Conservation (phyloP, 2,797 vertebrate genomes). For the Chelonia mydas region DNA sequence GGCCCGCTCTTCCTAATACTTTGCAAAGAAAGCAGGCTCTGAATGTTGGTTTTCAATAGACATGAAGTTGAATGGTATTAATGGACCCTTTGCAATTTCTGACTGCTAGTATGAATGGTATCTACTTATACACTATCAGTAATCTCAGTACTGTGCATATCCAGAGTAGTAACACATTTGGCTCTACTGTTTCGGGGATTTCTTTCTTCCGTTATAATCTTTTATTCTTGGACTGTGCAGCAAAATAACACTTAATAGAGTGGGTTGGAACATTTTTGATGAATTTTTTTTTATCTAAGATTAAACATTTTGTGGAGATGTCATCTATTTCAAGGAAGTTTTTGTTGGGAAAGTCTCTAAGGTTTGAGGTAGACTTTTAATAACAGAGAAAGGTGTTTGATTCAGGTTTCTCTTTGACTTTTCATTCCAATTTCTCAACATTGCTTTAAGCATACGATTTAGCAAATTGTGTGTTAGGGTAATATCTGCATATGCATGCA, state of each 20-base stretch:
- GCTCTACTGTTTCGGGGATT: neutral
- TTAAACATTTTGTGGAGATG: neutral
- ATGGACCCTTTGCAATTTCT: too few species aligned
- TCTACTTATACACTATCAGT: too few species aligned
- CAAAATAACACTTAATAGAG: too few species aligned
- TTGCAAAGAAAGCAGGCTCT: neutral
- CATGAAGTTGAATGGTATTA: too few species aligned
- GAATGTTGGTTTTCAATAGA: neutral
- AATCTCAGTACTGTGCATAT: too few species aligned
- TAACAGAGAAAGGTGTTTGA: neutral
- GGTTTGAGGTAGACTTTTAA: neutral
- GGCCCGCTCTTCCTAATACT: neutral
- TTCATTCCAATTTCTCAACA: neutral
- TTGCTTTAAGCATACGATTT: conserved; percentile 28
- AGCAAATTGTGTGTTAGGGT: conserved; percentile 18
- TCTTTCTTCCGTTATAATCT: neutral
- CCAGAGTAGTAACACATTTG: too few species aligned
- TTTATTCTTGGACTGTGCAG: too few species aligned
- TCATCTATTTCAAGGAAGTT: neutral
- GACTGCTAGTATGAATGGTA: too few species aligned
- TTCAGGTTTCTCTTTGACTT: neutral
- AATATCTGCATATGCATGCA: conserved; percentile 27
- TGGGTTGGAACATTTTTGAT: too few species aligned
- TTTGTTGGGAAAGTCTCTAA: neutral
- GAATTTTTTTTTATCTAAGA: too few species aligned